phyloP scores from a whole-genome alignment of 2,113 vertebrate species.

The Lates calcarifer region DNA sequence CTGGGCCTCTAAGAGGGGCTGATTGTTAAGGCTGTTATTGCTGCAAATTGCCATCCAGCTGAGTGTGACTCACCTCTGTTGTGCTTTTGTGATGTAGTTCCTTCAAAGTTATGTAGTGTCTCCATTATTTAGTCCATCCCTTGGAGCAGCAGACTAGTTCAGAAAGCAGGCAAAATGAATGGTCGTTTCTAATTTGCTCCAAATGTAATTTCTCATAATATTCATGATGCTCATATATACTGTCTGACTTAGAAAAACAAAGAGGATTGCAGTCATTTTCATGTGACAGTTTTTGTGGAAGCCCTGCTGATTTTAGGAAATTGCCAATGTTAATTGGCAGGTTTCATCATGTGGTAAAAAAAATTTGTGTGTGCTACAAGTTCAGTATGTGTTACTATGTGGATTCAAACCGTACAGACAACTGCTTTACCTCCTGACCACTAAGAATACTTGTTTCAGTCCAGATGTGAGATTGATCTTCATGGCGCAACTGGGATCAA shows the following conservation, averaged over 20 bases:
- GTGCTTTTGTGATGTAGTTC: slow-evolving; percentile 26
- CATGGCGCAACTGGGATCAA: not conserved
- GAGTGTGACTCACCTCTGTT: slow-evolving; percentile 20
- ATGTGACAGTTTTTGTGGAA: slow-evolving; percentile 1
- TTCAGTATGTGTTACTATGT: too few species aligned
- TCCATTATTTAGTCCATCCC: slow-evolving; percentile 21
- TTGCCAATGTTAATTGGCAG: slow-evolving; percentile 17
- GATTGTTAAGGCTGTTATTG: slow-evolving; percentile 1
- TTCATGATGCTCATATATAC: slow-evolving; percentile 37
- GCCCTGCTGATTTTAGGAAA: slow-evolving; percentile 7
- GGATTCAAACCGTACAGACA: not conserved
- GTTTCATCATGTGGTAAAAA: slow-evolving; percentile 37
- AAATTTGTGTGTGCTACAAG: too few species aligned
- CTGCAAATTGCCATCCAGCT: slow-evolving; percentile 18
- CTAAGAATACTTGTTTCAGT: not conserved
- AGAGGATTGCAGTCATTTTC: slow-evolving; percentile 13
- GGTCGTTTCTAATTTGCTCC: slow-evolving; percentile 48
- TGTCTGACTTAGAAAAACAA: slow-evolving; percentile 16
- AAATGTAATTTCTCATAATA: slow-evolving; percentile 6
- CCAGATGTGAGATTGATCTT: slow-evolving; percentile 16
- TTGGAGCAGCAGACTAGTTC: slow-evolving; percentile 28
- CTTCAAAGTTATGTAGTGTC: slow-evolving; percentile 37
- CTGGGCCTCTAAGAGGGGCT: not conserved
- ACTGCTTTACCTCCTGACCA: not conserved
- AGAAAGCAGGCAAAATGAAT: slow-evolving; percentile 41